Evolutionary conservation across 2,888 invertebrate genomes (phyloP).

Genomic region (Seladonia tumulorum): DNA sequence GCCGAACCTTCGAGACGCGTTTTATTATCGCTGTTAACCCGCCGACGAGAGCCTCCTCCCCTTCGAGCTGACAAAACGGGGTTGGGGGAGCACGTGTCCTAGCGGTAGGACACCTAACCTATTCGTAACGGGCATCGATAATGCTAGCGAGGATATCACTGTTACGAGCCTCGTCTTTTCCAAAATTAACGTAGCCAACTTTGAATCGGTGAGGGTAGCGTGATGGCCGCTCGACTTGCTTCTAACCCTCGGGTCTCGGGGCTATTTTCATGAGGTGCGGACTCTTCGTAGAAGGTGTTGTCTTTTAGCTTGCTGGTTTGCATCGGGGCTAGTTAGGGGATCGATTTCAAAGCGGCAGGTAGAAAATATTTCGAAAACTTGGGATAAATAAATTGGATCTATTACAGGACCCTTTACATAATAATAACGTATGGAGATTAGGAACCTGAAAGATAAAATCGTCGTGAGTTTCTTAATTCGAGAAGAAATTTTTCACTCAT

Average conservation of each 20-base stretch:
- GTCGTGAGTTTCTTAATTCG: too few species aligned
- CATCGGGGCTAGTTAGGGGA: neutral
- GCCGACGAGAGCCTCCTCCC: neutral
- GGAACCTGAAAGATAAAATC: too few species aligned
- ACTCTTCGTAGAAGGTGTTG: neutral
- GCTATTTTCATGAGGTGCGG: neutral
- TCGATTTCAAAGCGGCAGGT: neutral
- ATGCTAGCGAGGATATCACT: slow-evolving; percentile 47
- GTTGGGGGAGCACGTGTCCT: neutral
- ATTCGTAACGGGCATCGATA: slow-evolving; percentile 24
- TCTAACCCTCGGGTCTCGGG: neutral
- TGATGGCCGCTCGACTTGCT: slow-evolving; percentile 2
- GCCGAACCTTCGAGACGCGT: slow-evolving; percentile 58
- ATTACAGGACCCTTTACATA: neutral
- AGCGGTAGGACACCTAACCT: neutral
- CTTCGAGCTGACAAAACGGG: neutral
- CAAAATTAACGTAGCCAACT: neutral
- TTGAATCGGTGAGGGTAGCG: neutral
- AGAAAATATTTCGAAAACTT: neutral
- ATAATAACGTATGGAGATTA: too few species aligned
- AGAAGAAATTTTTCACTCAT: too few species aligned
- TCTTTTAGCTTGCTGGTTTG: neutral
- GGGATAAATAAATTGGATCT: too few species aligned
- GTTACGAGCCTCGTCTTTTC: neutral
- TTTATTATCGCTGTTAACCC: slow-evolving; percentile 64